Evolutionary conservation across 2,797 vertebrate species (phyloP).

Genomic region (Spinus olivaceus): DNA sequence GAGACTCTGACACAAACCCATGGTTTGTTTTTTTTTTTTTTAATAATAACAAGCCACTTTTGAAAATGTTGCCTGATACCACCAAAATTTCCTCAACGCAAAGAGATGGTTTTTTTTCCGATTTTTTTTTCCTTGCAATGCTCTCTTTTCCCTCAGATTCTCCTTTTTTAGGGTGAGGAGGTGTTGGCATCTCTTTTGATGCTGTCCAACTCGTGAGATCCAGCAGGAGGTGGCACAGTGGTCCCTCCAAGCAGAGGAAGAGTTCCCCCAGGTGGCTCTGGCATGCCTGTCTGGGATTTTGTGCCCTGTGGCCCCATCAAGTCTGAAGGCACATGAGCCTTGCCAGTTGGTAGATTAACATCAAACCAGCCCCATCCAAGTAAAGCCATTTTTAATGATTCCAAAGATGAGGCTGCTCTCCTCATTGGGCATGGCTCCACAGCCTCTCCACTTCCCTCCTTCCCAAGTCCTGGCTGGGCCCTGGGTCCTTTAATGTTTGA

Average conservation of each 20-base stretch:
- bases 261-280: not conserved
- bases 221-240: not conserved
- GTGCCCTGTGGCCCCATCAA: rapidly evolving
- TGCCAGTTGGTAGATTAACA: not conserved
- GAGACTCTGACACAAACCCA: not conserved
- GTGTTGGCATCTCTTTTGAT: not conserved
- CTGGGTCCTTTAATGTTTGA: not conserved
- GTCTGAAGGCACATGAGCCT: rapidly evolving
- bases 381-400: not conserved
- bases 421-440: rapidly evolving
- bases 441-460: not conserved
- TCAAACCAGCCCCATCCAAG: not conserved
- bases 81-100: not conserved
- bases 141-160: not conserved
- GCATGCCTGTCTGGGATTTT: not conserved
- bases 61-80: not conserved
- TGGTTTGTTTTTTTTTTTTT: not conserved
- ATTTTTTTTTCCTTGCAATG: not conserved
- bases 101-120: not conserved
- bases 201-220: not conserved
- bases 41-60: not conserved
- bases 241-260: not conserved
- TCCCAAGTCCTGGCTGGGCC: not conserved
- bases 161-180: not conserved
- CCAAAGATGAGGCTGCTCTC: not conserved